Base-by-base conservation (phyloP, 2,797 vertebrate genomes). In the Sarcoramphus papa region DNA sequence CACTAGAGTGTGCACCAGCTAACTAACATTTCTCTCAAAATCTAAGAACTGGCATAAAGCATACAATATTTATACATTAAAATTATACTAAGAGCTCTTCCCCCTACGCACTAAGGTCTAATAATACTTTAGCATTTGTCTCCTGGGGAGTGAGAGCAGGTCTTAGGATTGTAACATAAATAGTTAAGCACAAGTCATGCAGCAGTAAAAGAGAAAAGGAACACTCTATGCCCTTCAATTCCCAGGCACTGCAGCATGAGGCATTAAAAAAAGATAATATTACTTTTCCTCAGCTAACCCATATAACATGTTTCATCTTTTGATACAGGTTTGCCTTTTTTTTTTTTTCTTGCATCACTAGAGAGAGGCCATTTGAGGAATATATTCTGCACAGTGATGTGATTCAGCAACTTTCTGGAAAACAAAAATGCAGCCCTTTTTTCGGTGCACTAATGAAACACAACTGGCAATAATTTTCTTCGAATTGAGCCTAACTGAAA, bases 331-430 rank as follows among this genome's bases (percentile, higher is more conserved):
- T 57, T 85, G 50, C 11, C 43, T 80, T 79, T 28, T 24, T 20
- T 33, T 57, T 62, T 41, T 43, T 51, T 6, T 7, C 41, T 73
- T 73, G 16, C 41, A n/a, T 75, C 50, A 22, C 25, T 78, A 74
- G 35, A 78, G 64, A 89, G 77, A 68, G 45, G 33, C 60, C 43
- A 60, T 85, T 67, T 95, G 77, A 94, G 84, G 68, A 93, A 57
- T 53, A 48, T 28, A 22, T 31, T 90, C 74, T 60, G 51, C 57
- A 78, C 24, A 69, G 70, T 24, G 48, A 62, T 83, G 51, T 97
- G 92, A 97, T 92, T 97, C 97, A 96, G 88, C 93, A 96, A 31
- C 73, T 96, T 91, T 93, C 51, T 83, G 64, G 64, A 69, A 89
- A 96, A 90, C 35, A 91, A 47, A 79, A 94, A 76, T 17, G 80